Percentiles rank a stretch among this genome's conserved stretches.
These are phyloP conservation scores for Drosophila nr. perissopoda DNA, from an alignment of 2,888 invertebrate genomes.

Conservation along the genomic window DNA sequence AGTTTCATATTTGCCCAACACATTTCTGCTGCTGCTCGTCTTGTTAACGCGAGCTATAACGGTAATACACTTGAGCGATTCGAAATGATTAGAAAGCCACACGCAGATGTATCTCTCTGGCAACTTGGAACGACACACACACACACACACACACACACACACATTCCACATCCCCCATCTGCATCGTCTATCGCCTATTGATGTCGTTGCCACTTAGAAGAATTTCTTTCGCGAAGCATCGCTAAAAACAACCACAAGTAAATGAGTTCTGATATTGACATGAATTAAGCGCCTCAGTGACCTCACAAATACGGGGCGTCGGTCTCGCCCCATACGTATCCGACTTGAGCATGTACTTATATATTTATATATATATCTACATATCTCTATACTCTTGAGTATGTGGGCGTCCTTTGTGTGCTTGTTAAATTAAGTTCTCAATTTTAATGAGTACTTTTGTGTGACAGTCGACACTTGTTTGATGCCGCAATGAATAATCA, in stretches of 20 bases:
- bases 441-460: constrained; percentile 53
- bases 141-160: background rate
- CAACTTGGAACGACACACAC: constrained; percentile 4
- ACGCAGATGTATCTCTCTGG: constrained; percentile 33
- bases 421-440: constrained; percentile 48
- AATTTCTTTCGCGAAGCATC: constrained; percentile 51
- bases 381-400: constrained; percentile 6
- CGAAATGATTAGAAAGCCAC: constrained; percentile 54
- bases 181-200: constrained; percentile 14
- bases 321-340: constrained; percentile 6
- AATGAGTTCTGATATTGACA: constrained; percentile 76
- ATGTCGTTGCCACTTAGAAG: constrained; percentile 53
- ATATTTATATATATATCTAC: background rate
- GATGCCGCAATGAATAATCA: constrained; percentile 40
- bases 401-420: constrained; percentile 17
- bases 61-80: constrained; percentile 63
- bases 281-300: constrained; percentile 70
- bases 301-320: constrained; percentile 57
- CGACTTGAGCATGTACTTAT: constrained; percentile 5
- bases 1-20: constrained; percentile 56
- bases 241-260: constrained; percentile 69
- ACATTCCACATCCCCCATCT: background rate
- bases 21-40: constrained; percentile 20
- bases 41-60: constrained; percentile 59
- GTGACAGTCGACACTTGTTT: constrained; percentile 32